phyloP scores from a whole-genome alignment of 2,888 invertebrate species.

The Euproctis similis region DNA sequence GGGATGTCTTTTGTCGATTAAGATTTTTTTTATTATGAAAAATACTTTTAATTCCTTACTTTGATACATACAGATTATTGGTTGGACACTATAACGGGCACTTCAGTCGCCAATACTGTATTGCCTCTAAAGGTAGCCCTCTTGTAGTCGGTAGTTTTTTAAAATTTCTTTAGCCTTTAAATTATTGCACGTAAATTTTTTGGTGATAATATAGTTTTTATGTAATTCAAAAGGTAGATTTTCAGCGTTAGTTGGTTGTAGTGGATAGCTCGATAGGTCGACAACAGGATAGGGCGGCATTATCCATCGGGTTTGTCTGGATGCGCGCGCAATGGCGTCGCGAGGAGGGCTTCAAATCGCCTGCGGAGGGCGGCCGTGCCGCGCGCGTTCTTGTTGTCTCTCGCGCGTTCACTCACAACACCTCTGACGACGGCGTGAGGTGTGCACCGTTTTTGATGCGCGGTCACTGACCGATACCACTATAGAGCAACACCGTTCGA shows the following conservation, averaged over 20 bases:
- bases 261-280: constrained; percentile 69
- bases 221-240: neutral
- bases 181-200: too few relatives aligned
- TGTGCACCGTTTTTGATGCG: constrained; percentile 40
- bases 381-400: constrained; percentile 55
- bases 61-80: too few relatives aligned
- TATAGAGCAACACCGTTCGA: constrained; percentile 26
- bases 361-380: constrained; percentile 65
- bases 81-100: too few relatives aligned
- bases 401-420: constrained; percentile 49
- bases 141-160: too few relatives aligned
- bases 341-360: constrained; percentile 71
- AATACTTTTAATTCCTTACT: constrained; percentile 14
- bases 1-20: constrained; percentile 71
- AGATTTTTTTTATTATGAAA: constrained; percentile 26
- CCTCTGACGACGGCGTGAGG: constrained; percentile 48
- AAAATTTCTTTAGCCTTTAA: too few relatives aligned
- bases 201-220: too few relatives aligned
- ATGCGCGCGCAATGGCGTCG: constrained; percentile 70
- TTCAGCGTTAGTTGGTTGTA: constrained; percentile 40
- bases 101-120: too few relatives aligned
- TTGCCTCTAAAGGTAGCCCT: too few relatives aligned
- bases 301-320: constrained; percentile 45
- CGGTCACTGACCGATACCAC: constrained; percentile 64
- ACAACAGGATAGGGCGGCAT: constrained; percentile 68